Base-by-base conservation (phyloP, 2,888 invertebrate species). In the Ectemnius lituratus region DNA sequence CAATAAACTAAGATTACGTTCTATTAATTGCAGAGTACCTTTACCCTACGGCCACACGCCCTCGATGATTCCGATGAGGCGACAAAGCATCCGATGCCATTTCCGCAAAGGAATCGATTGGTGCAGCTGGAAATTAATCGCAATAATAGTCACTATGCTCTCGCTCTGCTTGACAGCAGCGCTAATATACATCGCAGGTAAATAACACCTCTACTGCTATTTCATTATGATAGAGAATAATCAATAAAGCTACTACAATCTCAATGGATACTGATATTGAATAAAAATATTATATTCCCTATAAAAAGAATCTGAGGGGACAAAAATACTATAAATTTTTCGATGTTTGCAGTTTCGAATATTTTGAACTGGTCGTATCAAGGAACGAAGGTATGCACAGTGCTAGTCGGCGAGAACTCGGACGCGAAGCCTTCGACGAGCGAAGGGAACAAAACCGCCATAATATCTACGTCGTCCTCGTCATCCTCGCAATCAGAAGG, bases 51-150 rank as follows among this genome's bases (percentile, higher is more conserved):
- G 90, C 66, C 90, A 91, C 84, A 86, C 89, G 75, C 88, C 90
- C 67, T 89, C 90, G 52, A 90, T 90, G 90, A 90, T 90, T 70
- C 90, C 90, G 66, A 89, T 89, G 89, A 90, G 90, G 81, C 88
- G 90, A 82, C 90, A 90, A 79, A 90, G 93, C 83, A 95, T 95
- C 84, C 93, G 96, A 87, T 96, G 96, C 92, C 97, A 96, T 92
- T 96, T 97, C 92, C 94, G 96, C 90, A 97, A 97, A 93, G 96
- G 96, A 85, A 93, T 97, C 86, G 95, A 96, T 71, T 95, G 96
- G 85, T 98, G 98, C 92, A 96, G 97, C 79, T 98, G 98, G 97
- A 96, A 96, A 91, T 97, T 97, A 92, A 95, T 97, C 84, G 97
- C 97, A 80, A 96, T 98, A 90, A 94, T 96, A 84, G 95, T 97